Base-by-base conservation (phyloP, 1,140 invertebrate genomes). In the Coelopa frigida region DNA sequence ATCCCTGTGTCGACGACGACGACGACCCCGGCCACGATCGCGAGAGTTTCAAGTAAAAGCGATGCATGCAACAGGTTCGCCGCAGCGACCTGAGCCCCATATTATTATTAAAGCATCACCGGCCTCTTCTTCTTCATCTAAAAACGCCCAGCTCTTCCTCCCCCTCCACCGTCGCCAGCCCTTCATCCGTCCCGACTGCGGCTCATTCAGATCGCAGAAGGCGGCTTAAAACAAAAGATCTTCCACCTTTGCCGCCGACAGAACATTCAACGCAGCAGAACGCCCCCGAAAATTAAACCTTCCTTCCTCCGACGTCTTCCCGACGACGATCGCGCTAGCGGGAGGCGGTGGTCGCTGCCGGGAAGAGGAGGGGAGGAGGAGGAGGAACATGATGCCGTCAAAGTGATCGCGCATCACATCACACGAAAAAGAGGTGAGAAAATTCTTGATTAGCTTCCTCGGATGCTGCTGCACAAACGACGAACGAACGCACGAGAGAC, bases 361-460 rank as follows among this genome's bases (percentile, higher is more conserved):
- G 15, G 24, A 31, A 27, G 5, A 4, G 14, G 24, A 31, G 23
- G 10, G 4, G 32, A 42, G 2, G 14, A 18, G 17, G 22, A 41
- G 33, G 14, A 14, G 33, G 20, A 20, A 31, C 15, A 44, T 15
- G n/a, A 5, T 5, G 12, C 8, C 31, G 38, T 42, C 46, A 42
- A 35, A 41, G 37, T 41, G 38, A 48, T 49, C 54, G 38, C 23
- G 20, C 46, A 47, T 51, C 48, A 47, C 49, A 57, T 48, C 54
- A 53, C 50, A 54, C 55, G 54, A 60, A 60, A 66, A 66, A 66
- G 62, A 66, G 62, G 62, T 66, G 62, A 66, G 62, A 66, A 66
- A 66, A 66, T 66, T 66, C 59, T 66, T 66, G 62, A 66, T 66
- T 66, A 66, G 62, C 62, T 66, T 66, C 58, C 56, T 63, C 53